Evolutionary conservation across 2,797 vertebrate species (phyloP).

Genomic region (Pseudomugil gertrudae): DNA sequence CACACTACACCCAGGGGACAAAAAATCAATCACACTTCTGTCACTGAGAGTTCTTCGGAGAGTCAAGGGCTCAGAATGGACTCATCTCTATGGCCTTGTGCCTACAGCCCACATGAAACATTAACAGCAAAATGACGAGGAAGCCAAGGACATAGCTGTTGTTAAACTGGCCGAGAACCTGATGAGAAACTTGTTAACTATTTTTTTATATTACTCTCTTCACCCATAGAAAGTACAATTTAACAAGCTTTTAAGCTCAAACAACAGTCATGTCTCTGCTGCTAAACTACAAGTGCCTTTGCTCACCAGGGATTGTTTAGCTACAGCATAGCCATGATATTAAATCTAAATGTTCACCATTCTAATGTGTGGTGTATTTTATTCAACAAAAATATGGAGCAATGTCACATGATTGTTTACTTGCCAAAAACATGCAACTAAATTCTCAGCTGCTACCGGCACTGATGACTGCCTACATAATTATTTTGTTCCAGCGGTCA

Average conservation of each 20-base stretch:
- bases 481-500: slow-evolving; percentile 52
- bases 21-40: slow-evolving; percentile 62
- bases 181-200: neutral
- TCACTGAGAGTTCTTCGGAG: slow-evolving; percentile 45
- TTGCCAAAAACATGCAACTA: slow-evolving; percentile 9
- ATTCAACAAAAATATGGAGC: neutral
- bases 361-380: neutral
- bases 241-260: neutral
- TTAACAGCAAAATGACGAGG: slow-evolving; percentile 12
- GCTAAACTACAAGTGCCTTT: neutral
- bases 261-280: neutral
- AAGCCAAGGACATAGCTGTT: slow-evolving; percentile 22
- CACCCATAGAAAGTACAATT: neutral
- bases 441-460: slow-evolving; percentile 14
- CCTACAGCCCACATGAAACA: slow-evolving; percentile 17
- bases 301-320: neutral
- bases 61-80: slow-evolving; percentile 45
- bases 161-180: slow-evolving; percentile 12
- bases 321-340: slow-evolving; percentile 5
- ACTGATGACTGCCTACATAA: slow-evolving; percentile 42
- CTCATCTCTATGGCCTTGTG: slow-evolving; percentile 36
- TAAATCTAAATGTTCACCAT: neutral
- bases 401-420: slow-evolving; percentile 1
- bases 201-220: slow-evolving; percentile 3
- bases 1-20: slow-evolving; percentile 51